These are phyloP conservation scores for Lobophora halterata DNA, from an alignment of 2,888 invertebrate species.

Conservation along the genomic window DNA sequence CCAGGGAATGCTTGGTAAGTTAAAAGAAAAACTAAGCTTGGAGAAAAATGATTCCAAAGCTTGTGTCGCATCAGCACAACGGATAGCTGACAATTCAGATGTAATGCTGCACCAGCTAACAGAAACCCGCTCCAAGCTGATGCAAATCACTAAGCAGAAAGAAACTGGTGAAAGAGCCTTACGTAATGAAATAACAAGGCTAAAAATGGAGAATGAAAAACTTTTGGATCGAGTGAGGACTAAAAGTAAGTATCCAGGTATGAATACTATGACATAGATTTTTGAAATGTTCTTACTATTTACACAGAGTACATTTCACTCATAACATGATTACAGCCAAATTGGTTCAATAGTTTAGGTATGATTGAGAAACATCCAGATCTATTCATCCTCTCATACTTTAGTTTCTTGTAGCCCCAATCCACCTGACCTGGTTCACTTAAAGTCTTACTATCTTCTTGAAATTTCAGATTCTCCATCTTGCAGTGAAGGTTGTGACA, in stretches of 20 bases:
- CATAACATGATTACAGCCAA: no score
- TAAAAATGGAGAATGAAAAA: slow-evolving; percentile 66
- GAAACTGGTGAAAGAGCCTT: slow-evolving; percentile 56
- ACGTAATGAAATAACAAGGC: slow-evolving; percentile 59
- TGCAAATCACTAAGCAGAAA: slow-evolving; percentile 62
- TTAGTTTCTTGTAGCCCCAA: no score
- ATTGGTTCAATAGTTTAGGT: no score
- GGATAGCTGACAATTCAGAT: slow-evolving; percentile 65
- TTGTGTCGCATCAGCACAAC: slow-evolving; percentile 68
- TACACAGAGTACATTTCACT: no score
- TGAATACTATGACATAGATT: background rate
- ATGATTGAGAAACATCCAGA: no score
- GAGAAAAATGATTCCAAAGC: slow-evolving; percentile 69
- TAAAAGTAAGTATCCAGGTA: slow-evolving; percentile 49
- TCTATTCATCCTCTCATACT: no score
- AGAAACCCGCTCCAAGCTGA: slow-evolving; percentile 53
- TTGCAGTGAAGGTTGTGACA: slow-evolving; percentile 55
- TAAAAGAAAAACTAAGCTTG: slow-evolving; percentile 53
- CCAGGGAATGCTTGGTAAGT: slow-evolving; percentile 48
- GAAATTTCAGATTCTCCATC: slow-evolving; percentile 41
- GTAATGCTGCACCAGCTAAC: slow-evolving; percentile 52
- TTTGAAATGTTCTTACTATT: background rate
- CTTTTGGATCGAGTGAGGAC: slow-evolving; percentile 56
- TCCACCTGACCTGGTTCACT: no score
- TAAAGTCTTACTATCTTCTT: background rate